phyloP scores from a whole-genome alignment of 2,113 vertebrate species.

The Ceyx melanurus region DNA sequence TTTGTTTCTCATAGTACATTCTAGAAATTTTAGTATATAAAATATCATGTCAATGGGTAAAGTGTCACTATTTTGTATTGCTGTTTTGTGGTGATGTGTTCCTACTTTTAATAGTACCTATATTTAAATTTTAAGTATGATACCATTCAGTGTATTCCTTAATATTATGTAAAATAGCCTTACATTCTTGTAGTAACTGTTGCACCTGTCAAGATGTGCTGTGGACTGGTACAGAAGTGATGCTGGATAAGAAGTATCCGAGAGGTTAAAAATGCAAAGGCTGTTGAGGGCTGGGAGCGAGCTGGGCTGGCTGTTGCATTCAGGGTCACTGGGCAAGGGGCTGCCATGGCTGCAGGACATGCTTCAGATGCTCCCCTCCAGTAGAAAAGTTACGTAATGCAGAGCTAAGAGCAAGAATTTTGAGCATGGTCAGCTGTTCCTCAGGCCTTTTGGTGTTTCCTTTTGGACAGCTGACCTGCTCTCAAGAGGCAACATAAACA shows the following conservation, averaged over 20 bases:
- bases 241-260: background rate
- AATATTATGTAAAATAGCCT: background rate
- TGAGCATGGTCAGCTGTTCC: slow-evolving; percentile 78
- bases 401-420: slow-evolving; percentile 66
- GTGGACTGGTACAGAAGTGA: background rate
- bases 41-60: background rate
- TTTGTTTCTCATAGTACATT: background rate
- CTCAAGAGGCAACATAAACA: slow-evolving; percentile 71
- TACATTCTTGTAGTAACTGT: background rate
- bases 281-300: background rate
- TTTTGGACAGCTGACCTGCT: slow-evolving; percentile 76
- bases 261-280: background rate
- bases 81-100: background rate
- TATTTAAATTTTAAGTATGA: background rate
- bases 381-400: slow-evolving; percentile 69
- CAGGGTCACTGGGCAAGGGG: background rate
- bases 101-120: background rate
- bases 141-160: background rate
- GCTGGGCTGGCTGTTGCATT: background rate
- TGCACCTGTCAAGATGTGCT: background rate
- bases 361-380: slow-evolving; percentile 36
- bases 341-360: background rate
- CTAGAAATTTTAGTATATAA: background rate
- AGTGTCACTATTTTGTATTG: background rate
- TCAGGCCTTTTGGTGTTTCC: slow-evolving; percentile 73